phyloP scores from a whole-genome alignment of 1,140 invertebrate genomes.

The Laupala kohalensis region DNA sequence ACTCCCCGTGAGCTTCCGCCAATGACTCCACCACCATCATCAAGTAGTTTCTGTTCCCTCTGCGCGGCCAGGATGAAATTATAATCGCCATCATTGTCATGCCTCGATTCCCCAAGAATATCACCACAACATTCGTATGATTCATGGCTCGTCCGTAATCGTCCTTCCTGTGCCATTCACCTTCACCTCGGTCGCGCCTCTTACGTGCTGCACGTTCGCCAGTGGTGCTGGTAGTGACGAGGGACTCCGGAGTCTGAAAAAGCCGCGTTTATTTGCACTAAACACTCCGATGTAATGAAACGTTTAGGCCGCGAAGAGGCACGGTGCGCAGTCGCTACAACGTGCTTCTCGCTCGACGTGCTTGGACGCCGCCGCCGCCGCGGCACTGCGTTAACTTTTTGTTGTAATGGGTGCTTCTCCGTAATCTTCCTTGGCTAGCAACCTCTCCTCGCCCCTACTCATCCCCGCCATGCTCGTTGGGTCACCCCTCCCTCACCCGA shows the following conservation, averaged over 20 bases:
- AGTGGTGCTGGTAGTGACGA: too few relatives aligned
- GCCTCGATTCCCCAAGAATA: too few relatives aligned
- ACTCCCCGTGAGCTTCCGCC: too few relatives aligned
- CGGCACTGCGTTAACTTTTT: not conserved
- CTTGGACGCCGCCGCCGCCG: too few relatives aligned
- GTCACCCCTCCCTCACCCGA: not conserved
- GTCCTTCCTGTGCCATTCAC: too few relatives aligned
- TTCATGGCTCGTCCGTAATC: too few relatives aligned
- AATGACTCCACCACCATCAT: too few relatives aligned
- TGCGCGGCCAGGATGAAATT: too few relatives aligned
- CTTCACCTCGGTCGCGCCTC: too few relatives aligned
- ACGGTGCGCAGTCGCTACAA: too few relatives aligned
- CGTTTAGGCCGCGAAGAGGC: not conserved
- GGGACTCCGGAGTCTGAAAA: not conserved
- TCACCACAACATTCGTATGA: too few relatives aligned
- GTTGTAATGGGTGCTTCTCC: not conserved
- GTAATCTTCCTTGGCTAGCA: not conserved
- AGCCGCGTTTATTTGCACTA: not conserved
- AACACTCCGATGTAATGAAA: not conserved
- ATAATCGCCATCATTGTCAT: not conserved
- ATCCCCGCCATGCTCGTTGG: not conserved
- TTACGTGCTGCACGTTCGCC: not conserved
- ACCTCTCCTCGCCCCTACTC: not conserved
- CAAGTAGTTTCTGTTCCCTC: too few relatives aligned
- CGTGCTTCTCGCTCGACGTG: not conserved